A percentile compares a stretch with the other conserved stretches of the same genome.
Evolutionary conservation across 1,140 invertebrate species (phyloP).

Genomic region (Drosophila albomicans): DNA sequence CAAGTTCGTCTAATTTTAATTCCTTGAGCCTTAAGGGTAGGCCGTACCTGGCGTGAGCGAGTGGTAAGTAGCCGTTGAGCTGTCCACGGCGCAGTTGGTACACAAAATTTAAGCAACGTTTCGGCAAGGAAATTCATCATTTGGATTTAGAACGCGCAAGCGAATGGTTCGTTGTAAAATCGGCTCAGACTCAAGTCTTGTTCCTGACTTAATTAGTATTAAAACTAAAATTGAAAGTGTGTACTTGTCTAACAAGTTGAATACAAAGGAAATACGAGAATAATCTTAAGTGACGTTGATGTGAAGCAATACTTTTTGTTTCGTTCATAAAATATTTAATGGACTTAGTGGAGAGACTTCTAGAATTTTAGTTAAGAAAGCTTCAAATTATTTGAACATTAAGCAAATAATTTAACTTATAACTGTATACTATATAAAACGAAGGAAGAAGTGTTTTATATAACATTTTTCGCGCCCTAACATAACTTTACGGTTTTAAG

Average conservation of each 20-base stretch:
- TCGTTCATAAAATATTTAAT: too few species aligned
- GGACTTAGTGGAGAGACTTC: too few species aligned
- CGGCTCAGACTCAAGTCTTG: conserved; percentile 2
- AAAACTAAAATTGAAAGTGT: neutral
- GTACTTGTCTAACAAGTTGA: neutral
- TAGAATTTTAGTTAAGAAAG: too few species aligned
- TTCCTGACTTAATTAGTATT: neutral
- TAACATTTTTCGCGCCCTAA: conserved; percentile 46
- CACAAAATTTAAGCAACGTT: conserved; percentile 78
- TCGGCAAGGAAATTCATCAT: conserved; percentile 77
- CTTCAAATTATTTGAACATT: too few species aligned
- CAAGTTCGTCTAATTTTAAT: neutral
- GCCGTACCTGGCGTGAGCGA: conserved; percentile 49
- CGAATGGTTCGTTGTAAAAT: conserved; percentile 61
- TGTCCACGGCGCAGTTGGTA: conserved; percentile 38
- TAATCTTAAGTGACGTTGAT: neutral
- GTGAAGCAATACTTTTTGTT: too few species aligned
- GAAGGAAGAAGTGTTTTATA: conserved; percentile 40
- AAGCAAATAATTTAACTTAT: too few species aligned
- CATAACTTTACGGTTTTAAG: neutral
- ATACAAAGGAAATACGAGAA: conserved; percentile 7
- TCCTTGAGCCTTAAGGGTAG: conserved; percentile 29
- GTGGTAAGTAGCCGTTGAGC: conserved; percentile 53
- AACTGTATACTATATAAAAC: too few species aligned
- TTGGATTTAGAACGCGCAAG: conserved; percentile 77